Evolutionary conservation across 2,888 invertebrate species (phyloP).

Genomic region (Lathronympha strigana): DNA sequence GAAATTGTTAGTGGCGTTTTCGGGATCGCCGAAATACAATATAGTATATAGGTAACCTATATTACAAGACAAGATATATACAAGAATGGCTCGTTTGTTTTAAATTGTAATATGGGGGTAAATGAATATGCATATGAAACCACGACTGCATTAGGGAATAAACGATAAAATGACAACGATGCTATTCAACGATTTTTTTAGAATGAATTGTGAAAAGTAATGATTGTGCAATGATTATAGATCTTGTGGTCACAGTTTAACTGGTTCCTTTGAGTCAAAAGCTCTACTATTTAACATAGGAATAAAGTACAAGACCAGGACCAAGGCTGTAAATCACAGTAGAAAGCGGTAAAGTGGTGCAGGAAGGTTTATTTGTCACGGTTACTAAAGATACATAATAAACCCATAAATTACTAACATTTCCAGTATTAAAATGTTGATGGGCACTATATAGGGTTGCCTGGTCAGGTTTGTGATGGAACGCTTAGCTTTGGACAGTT

Average conservation of each 20-base stretch:
- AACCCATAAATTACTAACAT: slow-evolving; percentile 63
- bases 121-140: no score
- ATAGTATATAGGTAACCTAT: no score
- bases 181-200: no score
- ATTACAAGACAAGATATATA: no score
- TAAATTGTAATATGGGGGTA: no score
- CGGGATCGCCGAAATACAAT: no score
- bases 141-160: no score
- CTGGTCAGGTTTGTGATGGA: not conserved
- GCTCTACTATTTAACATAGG: not conserved
- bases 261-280: not conserved
- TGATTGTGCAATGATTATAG: not conserved
- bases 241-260: not conserved
- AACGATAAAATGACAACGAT: no score
- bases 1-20: no score
- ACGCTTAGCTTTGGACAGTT: not conserved
- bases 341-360: slow-evolving; percentile 39
- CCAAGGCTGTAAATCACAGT: slow-evolving; percentile 33
- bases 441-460: slow-evolving; percentile 33
- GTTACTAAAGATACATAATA: slow-evolving; percentile 43
- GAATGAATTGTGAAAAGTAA: not conserved
- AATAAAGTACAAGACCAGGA: slow-evolving; percentile 1
- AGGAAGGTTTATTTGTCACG: slow-evolving; percentile 40
- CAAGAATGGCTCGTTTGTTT: no score
- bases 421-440: slow-evolving; percentile 52